phyloP scores from a whole-genome alignment of 1,140 invertebrate species.

The Heliconius eleuchia region DNA sequence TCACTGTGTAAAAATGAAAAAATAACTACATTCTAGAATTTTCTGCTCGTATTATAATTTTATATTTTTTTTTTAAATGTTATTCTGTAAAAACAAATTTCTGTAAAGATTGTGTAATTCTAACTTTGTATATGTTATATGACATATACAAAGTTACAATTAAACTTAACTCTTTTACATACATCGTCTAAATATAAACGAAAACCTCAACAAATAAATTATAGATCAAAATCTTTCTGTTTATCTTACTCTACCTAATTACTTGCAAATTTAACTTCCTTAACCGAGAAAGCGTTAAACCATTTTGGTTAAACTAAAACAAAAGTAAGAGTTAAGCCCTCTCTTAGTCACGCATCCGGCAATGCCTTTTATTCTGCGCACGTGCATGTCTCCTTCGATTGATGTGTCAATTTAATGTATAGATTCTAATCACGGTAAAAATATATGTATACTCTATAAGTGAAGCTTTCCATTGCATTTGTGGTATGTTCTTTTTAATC shows the following conservation, averaged over 20 bases:
- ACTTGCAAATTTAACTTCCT: conserved; percentile 11
- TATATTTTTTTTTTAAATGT: too few species aligned
- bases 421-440: conserved; percentile 30
- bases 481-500: background rate
- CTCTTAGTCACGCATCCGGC: conserved; percentile 26
- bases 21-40: too few species aligned
- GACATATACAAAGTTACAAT: too few species aligned
- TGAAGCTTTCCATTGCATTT: background rate
- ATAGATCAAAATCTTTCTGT: background rate
- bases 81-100: too few species aligned
- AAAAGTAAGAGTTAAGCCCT: conserved; percentile 29
- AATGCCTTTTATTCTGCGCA: conserved; percentile 25
- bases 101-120: too few species aligned
- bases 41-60: too few species aligned
- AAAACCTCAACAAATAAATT: background rate
- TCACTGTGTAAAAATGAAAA: too few species aligned
- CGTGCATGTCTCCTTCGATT: conserved; percentile 24
- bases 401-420: conserved; percentile 10
- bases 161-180: too few species aligned
- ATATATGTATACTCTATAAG: background rate
- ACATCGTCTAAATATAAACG: too few species aligned
- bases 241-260: background rate
- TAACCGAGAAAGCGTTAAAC: conserved; percentile 25
- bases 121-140: too few species aligned
- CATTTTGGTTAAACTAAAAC: conserved; percentile 15